Evolutionary conservation across 2,113 vertebrate species (phyloP).

Genomic region (Aleadryas rufinucha): DNA sequence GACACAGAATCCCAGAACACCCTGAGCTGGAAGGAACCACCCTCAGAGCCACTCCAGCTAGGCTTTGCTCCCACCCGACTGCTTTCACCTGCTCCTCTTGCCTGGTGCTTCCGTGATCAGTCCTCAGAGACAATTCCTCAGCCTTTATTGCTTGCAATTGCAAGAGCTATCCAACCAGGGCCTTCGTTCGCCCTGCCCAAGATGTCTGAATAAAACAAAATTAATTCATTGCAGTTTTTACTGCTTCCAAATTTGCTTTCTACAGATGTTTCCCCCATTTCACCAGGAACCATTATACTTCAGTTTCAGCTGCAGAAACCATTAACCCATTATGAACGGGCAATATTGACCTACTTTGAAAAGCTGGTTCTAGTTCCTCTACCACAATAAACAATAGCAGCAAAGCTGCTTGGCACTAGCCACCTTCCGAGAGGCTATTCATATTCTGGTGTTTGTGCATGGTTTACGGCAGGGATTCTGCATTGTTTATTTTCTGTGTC

Average conservation of each 20-base stretch:
- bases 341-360: not conserved
- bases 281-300: not conserved
- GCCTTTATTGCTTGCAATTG: not conserved
- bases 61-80: not conserved
- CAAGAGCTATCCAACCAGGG: not conserved
- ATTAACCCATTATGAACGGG: slow-evolving; percentile 56
- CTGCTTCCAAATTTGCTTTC: slow-evolving; percentile 14
- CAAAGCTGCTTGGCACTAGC: slow-evolving; percentile 36
- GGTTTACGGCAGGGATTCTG: slow-evolving; percentile 48
- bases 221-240: slow-evolving; percentile 18
- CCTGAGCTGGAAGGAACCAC: not conserved
- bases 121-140: not conserved
- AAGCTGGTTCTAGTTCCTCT: slow-evolving; percentile 29
- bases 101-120: not conserved
- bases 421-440: slow-evolving; percentile 3
- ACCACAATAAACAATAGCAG: slow-evolving; percentile 24
- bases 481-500: slow-evolving; percentile 39
- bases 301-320: slow-evolving; percentile 12
- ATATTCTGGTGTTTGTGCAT: slow-evolving; percentile 53
- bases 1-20: not conserved
- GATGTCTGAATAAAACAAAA: not conserved
- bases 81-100: not conserved
- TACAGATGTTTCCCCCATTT: slow-evolving; percentile 2
- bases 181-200: not conserved
- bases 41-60: not conserved